phyloP scores from a whole-genome alignment of 2,888 invertebrate species.

The Pollenia angustigena region DNA sequence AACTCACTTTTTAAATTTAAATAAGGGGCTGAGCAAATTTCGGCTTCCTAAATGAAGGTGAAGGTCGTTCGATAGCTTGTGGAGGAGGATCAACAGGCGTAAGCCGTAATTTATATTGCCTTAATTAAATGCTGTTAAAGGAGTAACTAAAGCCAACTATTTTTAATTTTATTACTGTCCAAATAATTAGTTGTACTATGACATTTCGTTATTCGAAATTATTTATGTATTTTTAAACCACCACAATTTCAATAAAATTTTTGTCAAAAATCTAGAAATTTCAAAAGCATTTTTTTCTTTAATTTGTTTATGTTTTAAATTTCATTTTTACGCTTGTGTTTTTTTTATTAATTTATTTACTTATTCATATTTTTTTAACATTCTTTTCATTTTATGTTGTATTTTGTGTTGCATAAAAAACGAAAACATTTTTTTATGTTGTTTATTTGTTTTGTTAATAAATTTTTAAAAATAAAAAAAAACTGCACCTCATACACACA shows the following conservation, averaged over 20 bases:
- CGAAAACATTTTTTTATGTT: slow-evolving; percentile 70
- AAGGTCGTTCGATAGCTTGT: no score
- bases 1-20: no score
- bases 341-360: slow-evolving; percentile 59
- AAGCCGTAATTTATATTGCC: no score
- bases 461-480: slow-evolving; percentile 61
- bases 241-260: not conserved
- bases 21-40: no score
- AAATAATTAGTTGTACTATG: no score
- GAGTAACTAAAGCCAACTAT: no score
- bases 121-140: no score
- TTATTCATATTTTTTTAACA: slow-evolving; percentile 59
- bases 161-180: no score
- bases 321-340: slow-evolving; percentile 43
- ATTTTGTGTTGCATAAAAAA: slow-evolving; percentile 67
- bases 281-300: slow-evolving; percentile 56
- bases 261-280: not conserved
- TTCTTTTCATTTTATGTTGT: slow-evolving; percentile 69
- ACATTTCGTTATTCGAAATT: no score
- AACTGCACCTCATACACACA: slow-evolving; percentile 72
- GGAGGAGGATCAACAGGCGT: no score
- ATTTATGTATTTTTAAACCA: not conserved
- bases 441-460: slow-evolving; percentile 69
- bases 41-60: no score
- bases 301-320: slow-evolving; percentile 39